phyloP scores from a whole-genome alignment of 2,113 vertebrate genomes.

The Pungitius pungitius region DNA sequence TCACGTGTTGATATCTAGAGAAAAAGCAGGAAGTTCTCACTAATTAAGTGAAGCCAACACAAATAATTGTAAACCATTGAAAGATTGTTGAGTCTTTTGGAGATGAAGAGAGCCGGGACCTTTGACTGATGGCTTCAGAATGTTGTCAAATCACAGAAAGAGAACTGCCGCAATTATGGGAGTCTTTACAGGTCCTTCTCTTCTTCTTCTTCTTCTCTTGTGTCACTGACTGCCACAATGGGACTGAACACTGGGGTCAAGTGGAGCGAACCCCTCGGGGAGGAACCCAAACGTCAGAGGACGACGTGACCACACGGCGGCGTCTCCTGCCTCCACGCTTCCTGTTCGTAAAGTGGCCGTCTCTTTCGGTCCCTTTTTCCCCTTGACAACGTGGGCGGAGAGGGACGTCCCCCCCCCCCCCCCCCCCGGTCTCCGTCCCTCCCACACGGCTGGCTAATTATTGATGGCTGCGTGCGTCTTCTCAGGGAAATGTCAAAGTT shows the following conservation, averaged over 20 bases:
- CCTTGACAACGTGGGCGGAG: conserved; percentile 2
- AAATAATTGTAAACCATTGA: background rate
- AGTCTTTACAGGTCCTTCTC: too few species aligned
- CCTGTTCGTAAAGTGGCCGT: too few species aligned
- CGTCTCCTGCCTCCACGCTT: conserved; percentile 18
- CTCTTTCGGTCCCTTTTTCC: background rate
- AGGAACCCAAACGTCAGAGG: too few species aligned
- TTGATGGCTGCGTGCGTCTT: conserved; percentile 55
- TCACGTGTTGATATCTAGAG: background rate
- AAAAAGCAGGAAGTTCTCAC: background rate
- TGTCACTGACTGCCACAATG: conserved; percentile 63
- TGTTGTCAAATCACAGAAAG: conserved; percentile 16
- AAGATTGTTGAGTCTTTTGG: background rate
- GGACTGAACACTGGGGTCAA: conserved; percentile 58
- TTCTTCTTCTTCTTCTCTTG: too few species aligned
- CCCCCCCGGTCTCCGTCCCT: conserved; percentile 35
- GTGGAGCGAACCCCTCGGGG: conserved; percentile 36
- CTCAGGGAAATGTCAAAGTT: conserved; percentile 59
- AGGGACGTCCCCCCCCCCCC: too few species aligned
- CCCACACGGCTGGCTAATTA: conserved; percentile 63
- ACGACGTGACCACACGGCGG: too few species aligned
- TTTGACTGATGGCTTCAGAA: background rate
- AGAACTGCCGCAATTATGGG: conserved; percentile 26
- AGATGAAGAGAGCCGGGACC: background rate
- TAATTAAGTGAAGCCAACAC: background rate